Evolutionary conservation across 2,113 vertebrate species (phyloP).

Genomic region (Aegithalos caudatus): DNA sequence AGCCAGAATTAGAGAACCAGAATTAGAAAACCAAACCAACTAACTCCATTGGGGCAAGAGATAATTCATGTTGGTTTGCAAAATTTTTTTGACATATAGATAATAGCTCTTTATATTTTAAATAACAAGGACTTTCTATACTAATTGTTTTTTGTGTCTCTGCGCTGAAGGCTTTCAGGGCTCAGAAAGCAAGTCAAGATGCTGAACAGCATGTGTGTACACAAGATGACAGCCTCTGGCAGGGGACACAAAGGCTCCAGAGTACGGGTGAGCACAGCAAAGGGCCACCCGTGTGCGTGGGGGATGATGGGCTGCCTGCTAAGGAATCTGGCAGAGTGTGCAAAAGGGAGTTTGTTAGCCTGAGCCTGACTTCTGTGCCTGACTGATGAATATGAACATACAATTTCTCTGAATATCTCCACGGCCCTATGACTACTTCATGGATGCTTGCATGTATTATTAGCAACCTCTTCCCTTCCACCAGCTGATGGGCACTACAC

Average conservation of each 20-base stretch:
- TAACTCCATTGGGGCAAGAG: background rate
- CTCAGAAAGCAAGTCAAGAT: background rate
- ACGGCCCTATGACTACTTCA: background rate
- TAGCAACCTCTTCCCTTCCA: background rate
- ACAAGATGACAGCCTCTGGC: conserved; percentile 24
- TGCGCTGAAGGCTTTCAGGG: background rate
- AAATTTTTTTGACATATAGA: background rate
- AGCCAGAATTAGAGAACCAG: background rate
- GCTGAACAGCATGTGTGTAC: background rate
- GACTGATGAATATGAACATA: background rate
- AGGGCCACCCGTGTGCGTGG: background rate
- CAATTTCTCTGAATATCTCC: background rate
- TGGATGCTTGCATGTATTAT: rapidly evolving
- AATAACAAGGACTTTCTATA: background rate
- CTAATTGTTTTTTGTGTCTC: background rate
- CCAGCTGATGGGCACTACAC: rapidly evolving
- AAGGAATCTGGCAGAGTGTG: background rate
- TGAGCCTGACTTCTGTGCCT: background rate
- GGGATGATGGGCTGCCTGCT: background rate
- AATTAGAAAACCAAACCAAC: background rate
- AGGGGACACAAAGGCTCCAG: conserved; percentile 5
- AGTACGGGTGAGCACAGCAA: rapidly evolving
- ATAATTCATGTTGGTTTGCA: background rate
- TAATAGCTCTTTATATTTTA: background rate
- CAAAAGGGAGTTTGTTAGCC: background rate